phyloP scores from a whole-genome alignment of 2,797 vertebrate genomes.

The Xiphophorus birchmanni region DNA sequence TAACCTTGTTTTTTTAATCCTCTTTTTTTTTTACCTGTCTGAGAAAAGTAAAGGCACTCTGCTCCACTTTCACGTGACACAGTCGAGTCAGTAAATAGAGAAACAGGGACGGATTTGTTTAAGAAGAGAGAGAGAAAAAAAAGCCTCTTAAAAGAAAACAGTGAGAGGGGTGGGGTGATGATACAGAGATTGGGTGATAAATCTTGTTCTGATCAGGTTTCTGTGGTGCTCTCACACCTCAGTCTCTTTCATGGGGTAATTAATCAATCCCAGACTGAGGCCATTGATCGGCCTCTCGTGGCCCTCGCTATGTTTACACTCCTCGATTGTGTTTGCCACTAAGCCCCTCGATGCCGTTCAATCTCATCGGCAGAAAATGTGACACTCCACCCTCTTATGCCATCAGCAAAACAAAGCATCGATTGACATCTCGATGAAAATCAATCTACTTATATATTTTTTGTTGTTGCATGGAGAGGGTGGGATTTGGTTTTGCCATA shows the following conservation, averaged over 20 bases:
- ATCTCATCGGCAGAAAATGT: slow-evolving; percentile 78
- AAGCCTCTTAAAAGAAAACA: slow-evolving; percentile 47
- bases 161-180: slow-evolving; percentile 56
- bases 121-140: not conserved
- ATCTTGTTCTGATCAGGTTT: slow-evolving; percentile 83
- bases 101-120: slow-evolving; percentile 34
- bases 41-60: slow-evolving; percentile 11
- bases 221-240: slow-evolving; percentile 74
- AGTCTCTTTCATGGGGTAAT: slow-evolving; percentile 80
- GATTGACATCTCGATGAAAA: slow-evolving; percentile 80
- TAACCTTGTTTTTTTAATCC: not conserved
- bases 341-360: slow-evolving; percentile 77
- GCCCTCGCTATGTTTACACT: slow-evolving; percentile 78
- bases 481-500: slow-evolving; percentile 68
- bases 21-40: not conserved
- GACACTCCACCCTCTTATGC: slow-evolving; percentile 75
- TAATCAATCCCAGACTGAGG: slow-evolving; percentile 82
- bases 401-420: slow-evolving; percentile 73
- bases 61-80: slow-evolving; percentile 43
- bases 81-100: slow-evolving; percentile 32
- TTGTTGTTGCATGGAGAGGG: slow-evolving; percentile 31
- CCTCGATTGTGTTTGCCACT: slow-evolving; percentile 83
- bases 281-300: slow-evolving; percentile 76
- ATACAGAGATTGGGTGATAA: slow-evolving; percentile 77
- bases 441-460: slow-evolving; percentile 74